Evolutionary conservation across 2,888 invertebrate species (phyloP), one percentile per base, ranked within the genome.

Genomic region (Philaethria dido): DNA sequence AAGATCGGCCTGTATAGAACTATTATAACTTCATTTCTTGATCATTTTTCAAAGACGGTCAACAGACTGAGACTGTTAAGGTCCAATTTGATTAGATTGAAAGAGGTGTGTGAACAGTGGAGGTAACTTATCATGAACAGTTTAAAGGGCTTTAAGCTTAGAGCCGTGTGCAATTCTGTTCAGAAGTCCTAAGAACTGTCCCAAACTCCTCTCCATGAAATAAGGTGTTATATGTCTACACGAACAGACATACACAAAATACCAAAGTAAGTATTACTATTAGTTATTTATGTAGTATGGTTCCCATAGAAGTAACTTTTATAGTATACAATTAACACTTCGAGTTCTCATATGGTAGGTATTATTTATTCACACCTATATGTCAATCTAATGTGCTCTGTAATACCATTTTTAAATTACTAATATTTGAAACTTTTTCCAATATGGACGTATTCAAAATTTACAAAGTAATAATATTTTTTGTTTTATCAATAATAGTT

Each of bases 381-480:
- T 50, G 55, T 52, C 29, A 61, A 69, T 50, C 62, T 33, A 42
- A 48, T 20, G 33, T 47, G 36, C 25, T 67, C 50, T 3, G 3
- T 29, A 54, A 25, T 39, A 11, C 18, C 18, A 57, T 11, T 22
- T 36, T 25, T 47, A 16, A 14, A 9, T 48, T 59, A 64, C 48
- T 59, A 20, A 39, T 29, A 50, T 48, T 48, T n/a, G 0, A 14
- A 67, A 39, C 25, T 36, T 64, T 62, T 44, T 9, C 11, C 47
- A 20, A 25, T 33, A 48, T 47, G 18, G 64, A 69, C 70, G 70
- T 48, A n/a, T 33, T 13, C 0, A 67, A 66, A 63, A 72, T 73
- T 72, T 73, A 48, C 42, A 63, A 33, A 14, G 63, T 64, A 64
- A 72, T 62, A 70, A 67, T 71, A 18, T 66, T 68, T 22, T 3